Conservation (phyloP, 2,113 vertebrate species). For the Colaptes auratus region DNA sequence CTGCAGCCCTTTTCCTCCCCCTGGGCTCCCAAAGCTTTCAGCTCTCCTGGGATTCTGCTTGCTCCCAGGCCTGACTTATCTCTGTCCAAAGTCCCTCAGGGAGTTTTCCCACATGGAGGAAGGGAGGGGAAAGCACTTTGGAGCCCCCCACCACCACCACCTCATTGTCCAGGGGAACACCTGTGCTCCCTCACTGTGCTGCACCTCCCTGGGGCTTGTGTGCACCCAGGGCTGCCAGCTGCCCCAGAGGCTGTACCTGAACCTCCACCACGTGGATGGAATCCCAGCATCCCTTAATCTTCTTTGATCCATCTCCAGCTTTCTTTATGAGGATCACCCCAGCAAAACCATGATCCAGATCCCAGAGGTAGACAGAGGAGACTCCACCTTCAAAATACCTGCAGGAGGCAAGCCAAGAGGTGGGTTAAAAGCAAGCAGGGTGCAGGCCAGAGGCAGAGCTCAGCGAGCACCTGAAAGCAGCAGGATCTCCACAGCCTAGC, state of each 20-base stretch:
- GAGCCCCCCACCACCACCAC: constrained; percentile 43
- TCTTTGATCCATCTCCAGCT: constrained; percentile 98
- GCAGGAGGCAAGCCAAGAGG: constrained; percentile 9
- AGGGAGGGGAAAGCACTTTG: constrained; percentile 17
- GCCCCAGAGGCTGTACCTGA: constrained; percentile 83
- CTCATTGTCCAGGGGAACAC: constrained; percentile 61
- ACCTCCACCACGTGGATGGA: constrained; percentile 99
- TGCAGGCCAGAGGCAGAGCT: not conserved
- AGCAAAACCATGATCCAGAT: constrained; percentile 98
- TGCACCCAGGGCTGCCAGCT: not conserved
- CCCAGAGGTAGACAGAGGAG: constrained; percentile 99
- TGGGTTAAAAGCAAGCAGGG: not conserved
- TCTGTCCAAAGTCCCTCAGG: constrained; percentile 26
- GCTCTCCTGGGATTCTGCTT: constrained; percentile 25
- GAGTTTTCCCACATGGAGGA: not conserved
- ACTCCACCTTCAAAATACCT: constrained; percentile 99
- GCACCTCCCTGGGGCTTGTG: constrained; percentile 46
- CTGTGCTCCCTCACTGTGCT: constrained; percentile 42
- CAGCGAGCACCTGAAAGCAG: not conserved
- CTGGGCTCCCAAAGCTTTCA: not conserved
- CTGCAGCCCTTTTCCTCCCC: not conserved
- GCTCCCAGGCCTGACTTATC: constrained; percentile 28
- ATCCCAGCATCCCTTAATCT: constrained; percentile 99
- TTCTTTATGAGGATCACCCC: constrained; percentile 99
- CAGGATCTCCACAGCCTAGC: not conserved